Evolutionary conservation across 2,113 vertebrate genomes (phyloP).

Genomic region (Aspidoscelis tigris): DNA sequence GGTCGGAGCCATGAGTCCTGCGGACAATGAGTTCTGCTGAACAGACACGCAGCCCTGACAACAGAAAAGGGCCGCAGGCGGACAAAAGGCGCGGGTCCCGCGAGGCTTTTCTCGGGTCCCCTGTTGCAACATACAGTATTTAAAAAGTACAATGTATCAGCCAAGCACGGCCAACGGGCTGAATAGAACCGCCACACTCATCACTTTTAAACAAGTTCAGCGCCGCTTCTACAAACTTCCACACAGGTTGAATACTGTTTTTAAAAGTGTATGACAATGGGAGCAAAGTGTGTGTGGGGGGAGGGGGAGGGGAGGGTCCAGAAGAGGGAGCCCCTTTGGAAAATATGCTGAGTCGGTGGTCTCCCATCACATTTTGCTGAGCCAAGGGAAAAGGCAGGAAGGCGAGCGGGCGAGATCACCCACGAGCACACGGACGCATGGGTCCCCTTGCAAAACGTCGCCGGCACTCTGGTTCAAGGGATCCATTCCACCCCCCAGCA

Average conservation of each 20-base stretch:
- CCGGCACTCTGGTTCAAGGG: slow-evolving; percentile 42
- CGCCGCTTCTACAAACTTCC: slow-evolving; percentile 67
- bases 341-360: slow-evolving; percentile 69
- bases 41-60: slow-evolving; percentile 30
- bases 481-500: slow-evolving; percentile 44
- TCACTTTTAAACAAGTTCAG: slow-evolving; percentile 55
- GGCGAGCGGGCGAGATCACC: slow-evolving; percentile 52
- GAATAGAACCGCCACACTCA: slow-evolving; percentile 70
- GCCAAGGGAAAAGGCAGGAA: slow-evolving; percentile 55
- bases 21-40: slow-evolving; percentile 56
- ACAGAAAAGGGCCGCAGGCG: slow-evolving; percentile 49
- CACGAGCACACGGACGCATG: slow-evolving; percentile 19
- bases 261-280: slow-evolving; percentile 52
- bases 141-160: slow-evolving; percentile 59
- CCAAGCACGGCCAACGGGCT: slow-evolving; percentile 37
- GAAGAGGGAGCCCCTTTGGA: slow-evolving; percentile 25
- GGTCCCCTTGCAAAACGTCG: slow-evolving; percentile 35
- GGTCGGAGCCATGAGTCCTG: neutral
- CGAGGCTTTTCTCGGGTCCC: slow-evolving; percentile 62
- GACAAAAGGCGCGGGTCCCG: slow-evolving; percentile 51
- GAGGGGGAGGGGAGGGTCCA: neutral
- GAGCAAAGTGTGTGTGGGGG: too few species aligned
- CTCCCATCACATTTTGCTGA: slow-evolving; percentile 60
- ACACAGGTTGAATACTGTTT: slow-evolving; percentile 72
- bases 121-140: slow-evolving; percentile 20